Conservation (phyloP, 2,797 vertebrate species). For the Rhincodon typus region DNA sequence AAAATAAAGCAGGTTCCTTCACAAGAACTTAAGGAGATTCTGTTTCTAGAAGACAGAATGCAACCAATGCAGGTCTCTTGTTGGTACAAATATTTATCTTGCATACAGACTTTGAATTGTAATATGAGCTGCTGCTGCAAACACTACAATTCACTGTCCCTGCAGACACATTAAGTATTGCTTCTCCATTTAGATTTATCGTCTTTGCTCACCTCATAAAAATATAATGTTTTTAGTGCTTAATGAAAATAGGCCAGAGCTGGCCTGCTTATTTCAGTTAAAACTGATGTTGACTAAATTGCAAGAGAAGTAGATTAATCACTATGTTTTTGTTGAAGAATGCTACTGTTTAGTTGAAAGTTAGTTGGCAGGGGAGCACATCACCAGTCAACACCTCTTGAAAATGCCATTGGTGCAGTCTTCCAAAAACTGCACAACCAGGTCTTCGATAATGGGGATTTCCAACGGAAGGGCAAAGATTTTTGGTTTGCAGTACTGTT, state of each 20-base stretch:
- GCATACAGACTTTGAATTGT: neutral
- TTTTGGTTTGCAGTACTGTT: neutral
- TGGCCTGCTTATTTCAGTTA: slow-evolving; percentile 1
- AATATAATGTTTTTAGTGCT: neutral
- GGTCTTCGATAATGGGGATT: neutral
- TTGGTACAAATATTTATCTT: slow-evolving; percentile 1
- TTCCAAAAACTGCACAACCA: neutral
- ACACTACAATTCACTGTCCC: neutral
- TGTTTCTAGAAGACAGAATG: neutral
- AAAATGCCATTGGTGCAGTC: neutral
- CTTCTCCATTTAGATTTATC: neutral
- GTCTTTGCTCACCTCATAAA: neutral
- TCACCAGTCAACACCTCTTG: neutral
- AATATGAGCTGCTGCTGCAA: neutral
- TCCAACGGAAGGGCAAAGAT: neutral
- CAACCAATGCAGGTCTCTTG: neutral
- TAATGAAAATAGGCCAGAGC: neutral
- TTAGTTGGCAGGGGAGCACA: neutral
- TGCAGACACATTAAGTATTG: neutral
- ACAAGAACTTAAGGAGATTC: neutral
- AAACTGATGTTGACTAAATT: neutral
- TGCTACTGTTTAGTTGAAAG: neutral
- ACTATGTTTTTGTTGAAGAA: neutral
- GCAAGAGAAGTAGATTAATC: neutral
- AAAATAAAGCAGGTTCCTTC: neutral